Evolutionary conservation across 2,113 vertebrate species (phyloP), one percentile per base, ranked within the genome.

Genomic region (Apaloderma vittatum): DNA sequence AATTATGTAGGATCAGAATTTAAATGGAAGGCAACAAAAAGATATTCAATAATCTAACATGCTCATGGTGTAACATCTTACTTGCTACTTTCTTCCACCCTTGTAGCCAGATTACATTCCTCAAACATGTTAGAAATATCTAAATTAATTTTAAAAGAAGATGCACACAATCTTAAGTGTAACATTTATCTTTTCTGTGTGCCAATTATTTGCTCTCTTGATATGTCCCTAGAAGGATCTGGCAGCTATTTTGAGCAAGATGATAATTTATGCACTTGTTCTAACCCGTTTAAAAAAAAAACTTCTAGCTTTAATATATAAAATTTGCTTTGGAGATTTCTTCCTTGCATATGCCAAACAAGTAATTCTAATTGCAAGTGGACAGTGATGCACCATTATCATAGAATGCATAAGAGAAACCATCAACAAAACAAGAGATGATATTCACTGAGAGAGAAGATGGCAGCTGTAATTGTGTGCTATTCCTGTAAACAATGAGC

Each of bases 1-100:
- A 92, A 86, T 97, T 86, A 92, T 32, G 22, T 49, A 75, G 83
- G 48, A 90, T 84, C 45, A 61, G 40, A 89, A 80, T 17, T 8
- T 92, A 90, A 97, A 89, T 72, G 86, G 73, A 71, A 94, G 57
- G 70, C 72, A 89, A 59, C 46, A 86, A 74, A 71, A 46, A 94
- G 68, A 92, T 78, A 75, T 92, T 63, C 73, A 58, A 17, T n/a
- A 71, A 30, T 92, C 48, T 77, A 51, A 40, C 6, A 1, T 14
- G 46, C 49, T 92, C 30, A 22, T 12, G 43, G 23, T 68, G 36
- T 34, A 58, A 80, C 32, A 65, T 71, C 52, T 46, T 54, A 15
- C 43, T 79, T 37, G 34, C 23, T 76, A 12, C 23, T 72, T 91
- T 65, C 40, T 85, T 79, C 52, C 16, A 88, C 43, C 13, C 6